These are phyloP conservation scores for Tragelaphus imberbis DNA, from an alignment of 2,113 vertebrate species.

Conservation along the genomic window DNA sequence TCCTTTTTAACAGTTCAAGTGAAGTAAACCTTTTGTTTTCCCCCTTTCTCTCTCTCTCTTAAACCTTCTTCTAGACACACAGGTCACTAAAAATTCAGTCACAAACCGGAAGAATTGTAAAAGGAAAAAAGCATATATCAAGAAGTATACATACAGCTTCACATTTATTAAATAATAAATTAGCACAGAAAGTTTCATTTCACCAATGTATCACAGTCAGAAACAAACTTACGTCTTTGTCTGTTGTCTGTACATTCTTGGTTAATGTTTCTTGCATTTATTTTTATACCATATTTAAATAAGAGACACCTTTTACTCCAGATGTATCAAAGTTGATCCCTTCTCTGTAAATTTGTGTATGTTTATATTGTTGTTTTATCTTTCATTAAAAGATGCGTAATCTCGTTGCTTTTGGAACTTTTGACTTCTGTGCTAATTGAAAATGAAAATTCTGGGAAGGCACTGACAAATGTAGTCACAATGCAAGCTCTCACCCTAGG, in stretches of 20 bases:
- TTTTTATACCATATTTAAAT: conserved; percentile 99
- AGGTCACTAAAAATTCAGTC: conserved; percentile 80
- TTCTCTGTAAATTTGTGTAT: conserved; percentile 91
- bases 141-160: conserved; percentile 86
- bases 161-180: conserved; percentile 90
- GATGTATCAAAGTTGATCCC: conserved; percentile 92
- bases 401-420: conserved; percentile 79
- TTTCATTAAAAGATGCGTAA: conserved; percentile 88
- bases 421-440: conserved; percentile 67
- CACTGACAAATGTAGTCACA: neutral
- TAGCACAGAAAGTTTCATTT: conserved; percentile 89
- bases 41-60: conserved; percentile 13
- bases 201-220: conserved; percentile 85
- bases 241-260: conserved; percentile 88
- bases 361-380: conserved; percentile 88
- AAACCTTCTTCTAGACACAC: conserved; percentile 81
- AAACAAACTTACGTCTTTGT: conserved; percentile 82
- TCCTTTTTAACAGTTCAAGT: conserved; percentile 84
- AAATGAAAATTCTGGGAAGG: neutral
- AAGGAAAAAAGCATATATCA: conserved; percentile 79
- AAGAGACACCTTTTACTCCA: conserved; percentile 92
- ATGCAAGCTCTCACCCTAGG: neutral
- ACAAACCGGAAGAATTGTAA: conserved; percentile 86
- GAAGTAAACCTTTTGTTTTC: conserved; percentile 72
- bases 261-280: conserved; percentile 94